Evolutionary conservation across 2,888 invertebrate genomes (phyloP), one percentile per base, ranked within the genome.

Genomic region (Agrochola circellaris): DNA sequence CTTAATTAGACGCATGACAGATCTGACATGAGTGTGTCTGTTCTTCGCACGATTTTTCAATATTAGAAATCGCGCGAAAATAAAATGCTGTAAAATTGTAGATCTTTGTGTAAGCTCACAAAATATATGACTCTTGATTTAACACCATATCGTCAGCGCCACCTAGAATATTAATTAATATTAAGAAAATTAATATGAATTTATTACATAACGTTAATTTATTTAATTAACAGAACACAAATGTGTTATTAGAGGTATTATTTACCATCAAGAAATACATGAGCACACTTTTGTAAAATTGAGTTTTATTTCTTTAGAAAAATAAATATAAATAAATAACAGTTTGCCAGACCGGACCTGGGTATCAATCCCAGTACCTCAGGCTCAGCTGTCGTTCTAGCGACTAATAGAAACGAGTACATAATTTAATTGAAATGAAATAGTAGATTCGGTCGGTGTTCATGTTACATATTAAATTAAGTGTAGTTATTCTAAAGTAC

Each of bases 261-360:
- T 87, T 90, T 90, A 90, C 88, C 77, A 85, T 83, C 84, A 87
- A 83, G 64, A 88, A 93, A 92, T 93, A 93, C 91, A 93, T 73
- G 74, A 87, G 92, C 94, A 92, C 94, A 89, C 84, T 92, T 90
- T 86, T 80, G 23, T 80, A 71, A n/a, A n/a, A 60, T 61, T 11
- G 23, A 20, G 56, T 83, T 87, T 88, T 66, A 77, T 85, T 87
- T 81, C 2, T 13, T 23, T 23, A 26, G 13, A 66, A 26, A 26
- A 13, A 11, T 42, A 11, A 45, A 42, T 26, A 6, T 15, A 26
- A 9, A 38, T 17, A 26, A 26, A 20, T 13, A 20, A 26, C 11
- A 20, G 1, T 54, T 56, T 26, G 20, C 13, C 45, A 20, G 13
- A 45, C 45, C 4, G 45, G 45, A 66, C 13, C 26, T 17, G 8